phyloP scores from a whole-genome alignment of 2,797 vertebrate species.

The Enteromius radiatus region DNA sequence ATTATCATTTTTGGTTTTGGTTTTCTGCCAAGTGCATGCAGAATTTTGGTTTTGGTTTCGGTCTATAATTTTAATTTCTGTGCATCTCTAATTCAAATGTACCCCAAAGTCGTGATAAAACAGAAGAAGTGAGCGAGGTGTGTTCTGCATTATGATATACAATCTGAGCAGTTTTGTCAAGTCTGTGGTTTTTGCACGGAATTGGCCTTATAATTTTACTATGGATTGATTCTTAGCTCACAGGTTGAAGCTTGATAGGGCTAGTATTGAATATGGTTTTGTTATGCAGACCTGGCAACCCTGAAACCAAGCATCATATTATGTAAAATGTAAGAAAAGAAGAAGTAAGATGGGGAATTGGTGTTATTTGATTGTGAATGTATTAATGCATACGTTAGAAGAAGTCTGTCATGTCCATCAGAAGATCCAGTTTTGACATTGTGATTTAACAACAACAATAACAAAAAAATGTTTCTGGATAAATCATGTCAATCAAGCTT shows the following conservation, averaged over 20 bases:
- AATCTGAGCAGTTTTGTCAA: not conserved
- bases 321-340: not conserved
- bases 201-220: not conserved
- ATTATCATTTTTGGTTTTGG: not conserved
- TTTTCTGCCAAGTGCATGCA: not conserved
- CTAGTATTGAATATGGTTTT: not conserved
- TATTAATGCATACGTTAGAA: not conserved
- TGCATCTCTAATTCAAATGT: not conserved
- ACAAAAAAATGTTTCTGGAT: not conserved
- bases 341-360: not conserved
- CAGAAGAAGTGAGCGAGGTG: not conserved
- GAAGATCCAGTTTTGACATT: not conserved
- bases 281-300: not conserved
- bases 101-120: not conserved
- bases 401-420: not conserved
- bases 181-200: not conserved
- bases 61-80: too few species aligned
- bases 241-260: not conserved
- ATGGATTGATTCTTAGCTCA: not conserved
- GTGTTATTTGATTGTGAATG: not conserved
- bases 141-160: not conserved
- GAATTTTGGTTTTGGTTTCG: not conserved
- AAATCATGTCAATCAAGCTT: not conserved
- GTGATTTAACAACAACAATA: not conserved
- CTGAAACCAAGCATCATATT: not conserved